These are phyloP conservation scores for Orthonevra nobilis DNA, from an alignment of 2,888 invertebrate species.

Conservation along the genomic window DNA sequence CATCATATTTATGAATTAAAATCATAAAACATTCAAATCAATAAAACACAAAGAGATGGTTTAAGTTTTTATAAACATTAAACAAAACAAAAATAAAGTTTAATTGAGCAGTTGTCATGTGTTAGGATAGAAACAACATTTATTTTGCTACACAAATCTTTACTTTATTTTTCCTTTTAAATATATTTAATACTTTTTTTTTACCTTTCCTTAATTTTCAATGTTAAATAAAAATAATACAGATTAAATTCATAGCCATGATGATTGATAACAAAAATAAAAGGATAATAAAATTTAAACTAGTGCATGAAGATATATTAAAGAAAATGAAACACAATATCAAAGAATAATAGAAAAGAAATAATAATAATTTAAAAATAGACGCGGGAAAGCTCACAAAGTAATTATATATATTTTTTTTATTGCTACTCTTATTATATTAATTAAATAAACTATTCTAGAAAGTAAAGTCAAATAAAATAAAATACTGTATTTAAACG, in stretches of 20 bases:
- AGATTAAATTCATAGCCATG: conserved; percentile 36
- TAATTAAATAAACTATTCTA: conserved; percentile 58
- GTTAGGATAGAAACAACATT: conserved; percentile 63
- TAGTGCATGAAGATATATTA: conserved; percentile 55
- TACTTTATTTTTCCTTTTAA: conserved; percentile 18
- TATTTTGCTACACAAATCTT: conserved; percentile 60
- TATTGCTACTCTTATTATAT: conserved; percentile 58
- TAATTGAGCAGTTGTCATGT: conserved; percentile 66
- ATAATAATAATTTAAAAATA: conserved; percentile 47
- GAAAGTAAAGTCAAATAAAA: conserved; percentile 57
- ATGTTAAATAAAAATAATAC: conserved; percentile 43
- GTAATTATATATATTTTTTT: conserved; percentile 66
- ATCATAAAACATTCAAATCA: conserved; percentile 51
- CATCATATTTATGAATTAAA: conserved; percentile 21
- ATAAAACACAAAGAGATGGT: no score
- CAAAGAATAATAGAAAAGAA: conserved; percentile 15
- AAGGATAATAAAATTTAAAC: conserved; percentile 8
- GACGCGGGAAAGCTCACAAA: conserved; percentile 67
- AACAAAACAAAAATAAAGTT: conserved; percentile 41
- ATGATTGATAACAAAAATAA: conserved; percentile 31
- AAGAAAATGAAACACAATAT: conserved; percentile 19
- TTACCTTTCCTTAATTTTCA: conserved; percentile 38
- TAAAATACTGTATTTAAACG: conserved; percentile 52
- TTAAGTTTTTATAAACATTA: conserved; percentile 25
- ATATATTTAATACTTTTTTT: conserved; percentile 13